Conservation (phyloP, 2,113 vertebrate genomes). For the Danionella cerebrum region DNA sequence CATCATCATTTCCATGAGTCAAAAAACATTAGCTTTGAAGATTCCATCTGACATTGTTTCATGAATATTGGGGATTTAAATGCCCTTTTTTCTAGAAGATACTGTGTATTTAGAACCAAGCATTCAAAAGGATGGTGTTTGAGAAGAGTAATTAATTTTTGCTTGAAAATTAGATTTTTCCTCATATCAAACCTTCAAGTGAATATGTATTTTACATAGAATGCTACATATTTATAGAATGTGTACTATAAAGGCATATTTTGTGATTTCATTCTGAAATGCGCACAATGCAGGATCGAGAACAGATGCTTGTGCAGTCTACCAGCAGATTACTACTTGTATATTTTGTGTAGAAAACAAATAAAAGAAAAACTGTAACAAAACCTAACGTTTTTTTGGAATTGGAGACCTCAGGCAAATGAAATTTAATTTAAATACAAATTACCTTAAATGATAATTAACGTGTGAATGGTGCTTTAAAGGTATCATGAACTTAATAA, state of each 20-base stretch:
- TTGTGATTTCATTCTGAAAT: no score
- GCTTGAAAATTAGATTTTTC: no score
- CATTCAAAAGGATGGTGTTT: not conserved
- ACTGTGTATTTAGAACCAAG: not conserved
- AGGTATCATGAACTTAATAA: no score
- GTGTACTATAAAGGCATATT: not conserved
- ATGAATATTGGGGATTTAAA: not conserved
- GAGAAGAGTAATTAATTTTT: no score
- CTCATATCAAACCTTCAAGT: no score
- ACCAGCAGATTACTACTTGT: not conserved
- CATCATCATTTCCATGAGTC: not conserved
- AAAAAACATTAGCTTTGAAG: not conserved
- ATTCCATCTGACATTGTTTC: not conserved
- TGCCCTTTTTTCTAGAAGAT: not conserved
- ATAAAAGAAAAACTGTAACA: not conserved
- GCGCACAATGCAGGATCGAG: not conserved
- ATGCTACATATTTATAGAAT: not conserved
- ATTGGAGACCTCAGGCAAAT: no score
- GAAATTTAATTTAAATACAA: no score
- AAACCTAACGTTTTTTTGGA: no score
- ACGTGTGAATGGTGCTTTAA: no score
- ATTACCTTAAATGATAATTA: no score
- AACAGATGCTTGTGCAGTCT: slow-evolving; percentile 7
- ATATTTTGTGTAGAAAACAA: not conserved
- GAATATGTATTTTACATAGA: no score